Conservation (phyloP, 2,797 vertebrate genomes). For the Artibeus jamaicensis region DNA sequence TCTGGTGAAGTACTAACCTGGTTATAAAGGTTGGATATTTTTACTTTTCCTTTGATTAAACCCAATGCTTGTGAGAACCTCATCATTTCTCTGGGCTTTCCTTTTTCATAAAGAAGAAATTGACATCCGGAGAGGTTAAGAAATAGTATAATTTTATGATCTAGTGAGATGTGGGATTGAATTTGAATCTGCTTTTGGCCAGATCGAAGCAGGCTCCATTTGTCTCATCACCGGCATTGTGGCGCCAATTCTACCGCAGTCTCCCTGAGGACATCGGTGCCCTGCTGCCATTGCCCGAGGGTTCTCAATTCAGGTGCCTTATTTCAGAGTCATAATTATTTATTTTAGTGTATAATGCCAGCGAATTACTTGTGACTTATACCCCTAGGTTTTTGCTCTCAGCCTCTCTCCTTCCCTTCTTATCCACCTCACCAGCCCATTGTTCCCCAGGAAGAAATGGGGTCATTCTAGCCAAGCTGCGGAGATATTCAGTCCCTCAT, state of each 20-base stretch:
- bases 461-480: neutral
- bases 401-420: neutral
- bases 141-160: neutral
- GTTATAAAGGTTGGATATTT: neutral
- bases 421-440: neutral
- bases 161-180: no score
- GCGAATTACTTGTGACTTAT: neutral
- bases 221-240: no score
- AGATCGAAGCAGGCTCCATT: neutral
- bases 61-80: neutral
- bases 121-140: neutral
- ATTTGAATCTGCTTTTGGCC: neutral
- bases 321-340: neutral
- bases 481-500: neutral
- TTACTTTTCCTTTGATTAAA: neutral
- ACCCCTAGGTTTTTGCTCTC: no score
- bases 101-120: neutral
- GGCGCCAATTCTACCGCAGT: accelerated
- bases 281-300: accelerated
- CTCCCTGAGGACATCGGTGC: accelerated
- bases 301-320: neutral
- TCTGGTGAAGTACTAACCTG: neutral
- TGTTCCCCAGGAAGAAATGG: neutral
- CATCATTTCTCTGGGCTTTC: neutral
- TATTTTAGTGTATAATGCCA: neutral